Evolutionary conservation across 2,113 vertebrate species (phyloP).

Genomic region (Petrocephalus microphthalmus): DNA sequence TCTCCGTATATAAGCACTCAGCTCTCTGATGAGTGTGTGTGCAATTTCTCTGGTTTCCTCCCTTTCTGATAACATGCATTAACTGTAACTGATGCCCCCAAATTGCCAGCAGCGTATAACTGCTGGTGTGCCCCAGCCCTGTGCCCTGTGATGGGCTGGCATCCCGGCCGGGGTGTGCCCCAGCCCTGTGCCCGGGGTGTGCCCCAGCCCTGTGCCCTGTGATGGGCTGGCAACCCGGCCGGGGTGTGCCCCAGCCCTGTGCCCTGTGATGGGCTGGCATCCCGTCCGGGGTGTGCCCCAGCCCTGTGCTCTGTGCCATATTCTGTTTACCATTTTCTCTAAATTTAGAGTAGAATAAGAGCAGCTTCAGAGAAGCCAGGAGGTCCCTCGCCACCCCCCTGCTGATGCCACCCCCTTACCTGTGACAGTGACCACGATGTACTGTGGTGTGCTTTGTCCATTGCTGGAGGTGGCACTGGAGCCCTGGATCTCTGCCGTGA

Average conservation of each 20-base stretch:
- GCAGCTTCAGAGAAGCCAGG: background rate
- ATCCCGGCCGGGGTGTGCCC: background rate
- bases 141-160: background rate
- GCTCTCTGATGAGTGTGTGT: too few relatives aligned
- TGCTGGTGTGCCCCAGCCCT: too few relatives aligned
- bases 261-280: background rate
- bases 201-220: background rate
- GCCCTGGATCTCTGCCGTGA: conserved; percentile 53
- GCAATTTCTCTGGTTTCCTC: too few relatives aligned
- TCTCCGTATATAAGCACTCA: too few relatives aligned
- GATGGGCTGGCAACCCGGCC: background rate
- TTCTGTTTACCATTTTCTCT: background rate
- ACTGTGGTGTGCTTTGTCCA: conserved; percentile 69
- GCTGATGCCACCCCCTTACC: conserved; percentile 59
- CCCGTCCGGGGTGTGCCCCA: background rate
- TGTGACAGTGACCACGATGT: conserved; percentile 82
- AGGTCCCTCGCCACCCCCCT: background rate
- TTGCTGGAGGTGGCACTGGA: conserved; percentile 51
- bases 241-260: background rate
- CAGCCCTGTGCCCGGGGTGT: background rate
- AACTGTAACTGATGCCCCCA: too few relatives aligned
- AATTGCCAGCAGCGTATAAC: too few relatives aligned
- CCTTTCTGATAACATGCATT: too few relatives aligned
- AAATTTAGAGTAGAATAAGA: background rate
- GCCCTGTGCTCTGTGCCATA: background rate